Conservation (phyloP, 2,113 vertebrate genomes). For the Atlantisia rogersi region DNA sequence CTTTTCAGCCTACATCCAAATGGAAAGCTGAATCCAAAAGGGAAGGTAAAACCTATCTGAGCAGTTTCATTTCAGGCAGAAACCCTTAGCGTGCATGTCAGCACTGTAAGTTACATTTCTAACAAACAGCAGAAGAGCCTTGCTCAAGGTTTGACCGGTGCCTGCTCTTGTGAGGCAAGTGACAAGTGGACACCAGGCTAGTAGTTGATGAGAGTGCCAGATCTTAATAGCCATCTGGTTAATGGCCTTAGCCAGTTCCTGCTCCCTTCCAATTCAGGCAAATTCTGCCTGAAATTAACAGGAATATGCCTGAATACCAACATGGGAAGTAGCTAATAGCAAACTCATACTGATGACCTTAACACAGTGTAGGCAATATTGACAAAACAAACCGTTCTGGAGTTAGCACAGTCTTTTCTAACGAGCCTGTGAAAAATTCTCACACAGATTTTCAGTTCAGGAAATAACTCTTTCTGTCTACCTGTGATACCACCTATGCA, state of each 20-base stretch:
- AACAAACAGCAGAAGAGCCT: constrained; percentile 6
- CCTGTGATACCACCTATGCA: neutral
- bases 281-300: constrained; percentile 19
- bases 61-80: constrained; percentile 44
- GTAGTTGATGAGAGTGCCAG: neutral
- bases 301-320: neutral
- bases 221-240: neutral
- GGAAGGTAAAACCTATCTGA: constrained; percentile 43
- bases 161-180: neutral
- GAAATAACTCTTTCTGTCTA: neutral
- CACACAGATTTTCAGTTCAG: constrained; percentile 25
- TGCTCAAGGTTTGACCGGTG: constrained; percentile 32
- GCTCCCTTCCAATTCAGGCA: neutral
- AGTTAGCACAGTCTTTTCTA: constrained; percentile 13
- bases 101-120: constrained; percentile 21
- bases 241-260: neutral
- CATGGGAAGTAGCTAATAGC: neutral
- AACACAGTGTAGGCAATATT: constrained; percentile 47
- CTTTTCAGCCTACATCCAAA: constrained; percentile 53
- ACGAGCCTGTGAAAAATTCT: neutral
- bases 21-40: constrained; percentile 42
- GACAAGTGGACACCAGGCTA: neutral
- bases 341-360: neutral
- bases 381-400: constrained; percentile 57
- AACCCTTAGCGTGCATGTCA: constrained; percentile 2